phyloP scores from a whole-genome alignment of 2,113 vertebrate genomes.

The Phyllopteryx taeniolatus region DNA sequence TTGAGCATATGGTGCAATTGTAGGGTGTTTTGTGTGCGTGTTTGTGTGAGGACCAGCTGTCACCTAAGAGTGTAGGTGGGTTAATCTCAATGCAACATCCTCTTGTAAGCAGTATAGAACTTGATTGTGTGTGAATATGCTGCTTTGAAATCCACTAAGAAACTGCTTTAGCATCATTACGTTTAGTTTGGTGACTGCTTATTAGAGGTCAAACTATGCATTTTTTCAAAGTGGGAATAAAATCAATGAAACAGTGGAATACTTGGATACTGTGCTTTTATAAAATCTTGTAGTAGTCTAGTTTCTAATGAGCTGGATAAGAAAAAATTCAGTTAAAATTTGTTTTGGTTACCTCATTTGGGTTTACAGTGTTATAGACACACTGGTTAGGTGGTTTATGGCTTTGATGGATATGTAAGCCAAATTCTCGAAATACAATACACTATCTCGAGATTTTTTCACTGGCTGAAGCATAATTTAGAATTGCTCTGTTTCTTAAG shows the following conservation, averaged over 20 bases:
- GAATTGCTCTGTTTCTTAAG: background rate
- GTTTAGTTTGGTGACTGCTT: background rate
- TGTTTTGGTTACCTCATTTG: background rate
- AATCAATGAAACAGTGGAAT: background rate
- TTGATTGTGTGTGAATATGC: constrained; percentile 47
- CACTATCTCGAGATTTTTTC: background rate
- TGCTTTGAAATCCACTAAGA: constrained; percentile 46
- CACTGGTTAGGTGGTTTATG: background rate
- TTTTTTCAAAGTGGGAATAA: background rate
- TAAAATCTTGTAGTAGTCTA: background rate
- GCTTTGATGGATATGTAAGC: background rate
- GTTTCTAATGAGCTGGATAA: background rate
- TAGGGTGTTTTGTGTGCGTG: constrained; percentile 18
- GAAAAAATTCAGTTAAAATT: background rate
- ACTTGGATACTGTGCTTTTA: background rate
- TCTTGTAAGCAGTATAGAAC: constrained; percentile 38
- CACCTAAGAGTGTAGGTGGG: constrained; percentile 57
- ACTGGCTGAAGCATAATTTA: background rate
- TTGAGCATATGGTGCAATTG: constrained; percentile 62
- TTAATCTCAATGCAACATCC: constrained; percentile 47
- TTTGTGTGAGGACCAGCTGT: constrained; percentile 57
- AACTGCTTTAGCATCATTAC: constrained; percentile 27
- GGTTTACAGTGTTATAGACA: background rate
- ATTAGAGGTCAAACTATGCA: constrained; percentile 1
- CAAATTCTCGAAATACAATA: background rate